These are phyloP conservation scores for Sebastes schlegelii DNA, from an alignment of 2,113 vertebrate species.

Conservation along the genomic window DNA sequence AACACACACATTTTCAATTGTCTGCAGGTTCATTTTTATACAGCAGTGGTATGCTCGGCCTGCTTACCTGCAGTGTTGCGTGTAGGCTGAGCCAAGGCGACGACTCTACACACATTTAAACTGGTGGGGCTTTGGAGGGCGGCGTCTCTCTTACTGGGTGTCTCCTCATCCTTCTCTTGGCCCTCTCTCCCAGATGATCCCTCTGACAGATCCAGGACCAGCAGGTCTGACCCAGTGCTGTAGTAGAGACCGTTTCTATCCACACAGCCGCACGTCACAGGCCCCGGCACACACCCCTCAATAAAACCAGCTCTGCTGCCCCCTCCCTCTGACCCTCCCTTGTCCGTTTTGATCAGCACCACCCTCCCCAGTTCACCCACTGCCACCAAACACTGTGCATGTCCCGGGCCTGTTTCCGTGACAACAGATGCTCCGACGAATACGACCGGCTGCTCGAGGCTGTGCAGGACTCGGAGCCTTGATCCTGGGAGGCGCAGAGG, in stretches of 20 bases:
- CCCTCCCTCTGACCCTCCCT: conserved; percentile 69
- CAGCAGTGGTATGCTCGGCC: not conserved
- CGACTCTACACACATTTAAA: conserved; percentile 87
- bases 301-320: conserved; percentile 80
- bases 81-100: conserved; percentile 80
- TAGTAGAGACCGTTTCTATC: conserved; percentile 85
- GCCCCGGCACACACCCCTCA: conserved; percentile 86
- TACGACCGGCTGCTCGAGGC: conserved; percentile 89
- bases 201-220: conserved; percentile 80
- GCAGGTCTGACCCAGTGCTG: conserved; percentile 89
- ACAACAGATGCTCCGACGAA: conserved; percentile 85
- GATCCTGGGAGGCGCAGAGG: conserved; percentile 77
- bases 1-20: not conserved
- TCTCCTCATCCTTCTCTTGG: not conserved
- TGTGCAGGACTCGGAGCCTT: conserved; percentile 85
- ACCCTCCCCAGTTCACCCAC: conserved; percentile 88
- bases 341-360: conserved; percentile 83
- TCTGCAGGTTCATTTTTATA: no score
- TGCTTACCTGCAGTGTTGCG: conserved; percentile 84
- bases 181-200: conserved; percentile 18
- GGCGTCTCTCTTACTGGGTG: conserved; percentile 40
- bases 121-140: conserved; percentile 80
- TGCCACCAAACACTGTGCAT: conserved; percentile 86
- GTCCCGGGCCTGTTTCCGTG: conserved; percentile 43
- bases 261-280: conserved; percentile 85